Evolutionary conservation across 1,140 invertebrate genomes (phyloP).

Genomic region (Ruditapes philippinarum): DNA sequence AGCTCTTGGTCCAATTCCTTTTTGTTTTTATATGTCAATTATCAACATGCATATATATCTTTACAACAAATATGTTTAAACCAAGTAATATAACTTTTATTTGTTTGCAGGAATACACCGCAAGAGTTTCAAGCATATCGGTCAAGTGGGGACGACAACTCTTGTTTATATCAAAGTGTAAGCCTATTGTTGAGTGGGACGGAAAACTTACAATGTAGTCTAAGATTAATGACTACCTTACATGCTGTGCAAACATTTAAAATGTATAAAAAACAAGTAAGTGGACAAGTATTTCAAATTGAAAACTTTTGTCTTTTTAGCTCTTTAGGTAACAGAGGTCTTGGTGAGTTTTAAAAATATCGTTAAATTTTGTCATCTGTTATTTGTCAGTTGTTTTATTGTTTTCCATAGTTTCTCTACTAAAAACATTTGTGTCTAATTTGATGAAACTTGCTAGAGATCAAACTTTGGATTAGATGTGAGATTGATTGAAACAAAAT

Average conservation of each 20-base stretch:
- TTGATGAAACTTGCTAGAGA: too few species aligned
- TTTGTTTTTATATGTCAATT: too few species aligned
- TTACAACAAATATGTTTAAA: too few species aligned
- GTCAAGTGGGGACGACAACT: conserved; percentile 36
- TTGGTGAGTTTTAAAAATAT: too few species aligned
- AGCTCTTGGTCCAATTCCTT: not conserved
- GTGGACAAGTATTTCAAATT: not conserved
- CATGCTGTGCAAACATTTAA: not conserved
- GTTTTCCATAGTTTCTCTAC: too few species aligned
- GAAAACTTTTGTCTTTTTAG: not conserved
- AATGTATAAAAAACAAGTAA: conserved; percentile 27
- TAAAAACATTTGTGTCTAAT: too few species aligned
- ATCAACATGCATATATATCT: too few species aligned
- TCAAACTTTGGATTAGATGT: not conserved
- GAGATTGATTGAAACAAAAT: not conserved
- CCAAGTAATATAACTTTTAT: too few species aligned
- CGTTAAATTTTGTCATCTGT: too few species aligned
- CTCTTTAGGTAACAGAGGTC: too few species aligned
- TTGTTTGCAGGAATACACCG: not conserved
- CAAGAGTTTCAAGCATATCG: not conserved
- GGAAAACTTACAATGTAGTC: not conserved
- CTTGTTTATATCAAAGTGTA: conserved; percentile 35
- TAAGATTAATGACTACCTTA: not conserved
- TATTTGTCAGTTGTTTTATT: too few species aligned
- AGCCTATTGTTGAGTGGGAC: not conserved